A percentile compares a stretch with the other conserved stretches of the same genome.
Conservation (phyloP, 2,113 vertebrate species). For the Pedetes capensis region DNA sequence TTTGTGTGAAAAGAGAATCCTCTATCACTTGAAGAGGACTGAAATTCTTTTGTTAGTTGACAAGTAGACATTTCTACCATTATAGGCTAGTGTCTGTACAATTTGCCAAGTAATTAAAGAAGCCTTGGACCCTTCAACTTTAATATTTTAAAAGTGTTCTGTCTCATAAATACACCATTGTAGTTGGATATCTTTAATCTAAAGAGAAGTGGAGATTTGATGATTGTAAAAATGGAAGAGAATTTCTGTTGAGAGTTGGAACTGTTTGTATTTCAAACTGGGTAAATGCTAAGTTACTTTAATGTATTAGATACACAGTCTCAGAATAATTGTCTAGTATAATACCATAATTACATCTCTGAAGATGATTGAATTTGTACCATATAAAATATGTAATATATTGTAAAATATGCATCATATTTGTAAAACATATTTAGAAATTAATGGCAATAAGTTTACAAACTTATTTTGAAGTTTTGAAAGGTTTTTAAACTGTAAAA, state of each 20-base stretch:
- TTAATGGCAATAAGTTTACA: slow-evolving; percentile 2
- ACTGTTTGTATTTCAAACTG: not conserved
- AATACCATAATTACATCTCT: not conserved
- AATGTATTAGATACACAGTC: not conserved
- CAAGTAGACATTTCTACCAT: not conserved
- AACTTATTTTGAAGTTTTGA: not conserved
- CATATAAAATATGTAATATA: not conserved
- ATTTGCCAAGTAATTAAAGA: slow-evolving; percentile 34
- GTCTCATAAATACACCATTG: slow-evolving; percentile 10
- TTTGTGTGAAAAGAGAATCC: no score
- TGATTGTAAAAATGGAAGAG: not conserved
- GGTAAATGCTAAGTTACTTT: not conserved
- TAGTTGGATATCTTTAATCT: not conserved
- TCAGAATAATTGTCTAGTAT: slow-evolving; percentile 1
- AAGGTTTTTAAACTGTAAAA: not conserved
- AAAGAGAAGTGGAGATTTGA: slow-evolving; percentile 17
- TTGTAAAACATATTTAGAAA: slow-evolving; percentile 36
- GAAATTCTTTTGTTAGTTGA: slow-evolving; percentile 26
- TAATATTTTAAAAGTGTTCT: slow-evolving; percentile 1
- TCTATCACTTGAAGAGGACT: not conserved
- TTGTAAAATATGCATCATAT: not conserved
- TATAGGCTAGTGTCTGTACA: not conserved
- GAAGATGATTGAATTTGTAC: not conserved
- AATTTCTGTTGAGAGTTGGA: not conserved
- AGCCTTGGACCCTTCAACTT: not conserved